Evolutionary conservation across 2,113 vertebrate genomes (phyloP).

Genomic region (Candoia aspera): DNA sequence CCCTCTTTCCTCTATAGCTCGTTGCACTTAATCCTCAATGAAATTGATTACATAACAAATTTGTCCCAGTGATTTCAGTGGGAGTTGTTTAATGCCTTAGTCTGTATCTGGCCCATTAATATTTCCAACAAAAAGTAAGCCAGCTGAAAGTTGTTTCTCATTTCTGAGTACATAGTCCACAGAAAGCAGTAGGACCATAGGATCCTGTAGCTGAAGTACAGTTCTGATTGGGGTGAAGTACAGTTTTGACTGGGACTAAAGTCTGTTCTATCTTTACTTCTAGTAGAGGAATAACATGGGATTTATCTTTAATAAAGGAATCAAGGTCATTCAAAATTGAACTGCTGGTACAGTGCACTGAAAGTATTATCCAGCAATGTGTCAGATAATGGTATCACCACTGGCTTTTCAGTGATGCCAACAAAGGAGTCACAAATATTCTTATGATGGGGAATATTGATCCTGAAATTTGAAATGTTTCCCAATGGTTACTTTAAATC

Average conservation of each 20-base stretch:
- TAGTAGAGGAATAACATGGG: background rate
- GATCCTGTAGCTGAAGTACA: background rate
- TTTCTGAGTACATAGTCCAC: background rate
- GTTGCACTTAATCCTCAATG: background rate
- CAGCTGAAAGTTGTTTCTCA: background rate
- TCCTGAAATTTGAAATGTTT: conserved; percentile 51
- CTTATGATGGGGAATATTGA: conserved; percentile 43
- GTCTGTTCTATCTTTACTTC: background rate
- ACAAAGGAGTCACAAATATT: conserved; percentile 32
- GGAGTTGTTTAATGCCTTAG: background rate
- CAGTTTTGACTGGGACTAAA: background rate
- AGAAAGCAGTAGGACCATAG: background rate
- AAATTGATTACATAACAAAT: background rate
- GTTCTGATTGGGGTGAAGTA: background rate
- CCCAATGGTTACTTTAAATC: conserved; percentile 55
- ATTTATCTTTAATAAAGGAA: conserved; percentile 1
- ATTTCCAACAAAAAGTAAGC: background rate
- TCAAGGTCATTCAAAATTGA: conserved; percentile 45
- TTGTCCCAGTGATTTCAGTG: background rate
- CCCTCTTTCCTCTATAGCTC: background rate
- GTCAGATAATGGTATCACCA: conserved; percentile 42
- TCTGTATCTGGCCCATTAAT: background rate
- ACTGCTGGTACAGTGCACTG: conserved; percentile 41
- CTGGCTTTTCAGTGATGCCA: conserved; percentile 31
- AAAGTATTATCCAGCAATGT: conserved; percentile 13